Evolutionary conservation across 2,888 invertebrate species (phyloP).

Genomic region (Callinectes sapidus): DNA sequence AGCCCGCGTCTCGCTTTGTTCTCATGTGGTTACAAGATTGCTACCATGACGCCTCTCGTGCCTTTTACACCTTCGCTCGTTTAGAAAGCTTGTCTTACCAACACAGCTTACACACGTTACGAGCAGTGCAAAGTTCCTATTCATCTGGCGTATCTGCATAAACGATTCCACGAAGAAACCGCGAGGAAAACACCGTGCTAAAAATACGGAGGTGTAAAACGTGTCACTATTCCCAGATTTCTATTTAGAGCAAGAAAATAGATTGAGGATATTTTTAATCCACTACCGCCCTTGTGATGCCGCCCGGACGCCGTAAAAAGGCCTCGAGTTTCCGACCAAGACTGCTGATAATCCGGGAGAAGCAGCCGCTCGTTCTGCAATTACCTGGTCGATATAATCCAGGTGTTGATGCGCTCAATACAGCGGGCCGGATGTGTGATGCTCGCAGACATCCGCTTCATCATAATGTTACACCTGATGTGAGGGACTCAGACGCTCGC

Average conservation of each 20-base stretch:
- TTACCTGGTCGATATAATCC: conserved; percentile 34
- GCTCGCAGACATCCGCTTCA: conserved; percentile 28
- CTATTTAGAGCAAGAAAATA: conserved; percentile 19
- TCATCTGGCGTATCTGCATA: not conserved
- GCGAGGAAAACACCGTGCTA: not conserved
- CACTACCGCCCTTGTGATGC: not conserved
- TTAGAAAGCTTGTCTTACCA: not conserved
- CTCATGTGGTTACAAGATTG: conserved; percentile 16
- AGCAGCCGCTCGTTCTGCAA: conserved; percentile 16
- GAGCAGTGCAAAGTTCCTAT: not conserved
- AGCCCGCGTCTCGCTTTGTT: not conserved
- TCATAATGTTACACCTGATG: conserved; percentile 33
- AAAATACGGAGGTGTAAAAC: not conserved
- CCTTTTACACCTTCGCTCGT: not conserved
- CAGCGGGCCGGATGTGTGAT: conserved; percentile 7
- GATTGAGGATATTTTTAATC: not conserved
- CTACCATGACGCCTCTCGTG: not conserved
- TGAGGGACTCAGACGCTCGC: not conserved
- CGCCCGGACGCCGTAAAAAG: not conserved
- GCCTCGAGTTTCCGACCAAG: not conserved
- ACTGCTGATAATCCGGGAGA: not conserved
- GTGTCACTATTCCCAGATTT: conserved; percentile 15
- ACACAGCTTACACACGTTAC: not conserved
- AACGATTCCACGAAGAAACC: not conserved
- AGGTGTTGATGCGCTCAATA: conserved; percentile 19